These are phyloP conservation scores for Fragum sueziense DNA, from an alignment of 2,888 invertebrate genomes.

Conservation along the genomic window DNA sequence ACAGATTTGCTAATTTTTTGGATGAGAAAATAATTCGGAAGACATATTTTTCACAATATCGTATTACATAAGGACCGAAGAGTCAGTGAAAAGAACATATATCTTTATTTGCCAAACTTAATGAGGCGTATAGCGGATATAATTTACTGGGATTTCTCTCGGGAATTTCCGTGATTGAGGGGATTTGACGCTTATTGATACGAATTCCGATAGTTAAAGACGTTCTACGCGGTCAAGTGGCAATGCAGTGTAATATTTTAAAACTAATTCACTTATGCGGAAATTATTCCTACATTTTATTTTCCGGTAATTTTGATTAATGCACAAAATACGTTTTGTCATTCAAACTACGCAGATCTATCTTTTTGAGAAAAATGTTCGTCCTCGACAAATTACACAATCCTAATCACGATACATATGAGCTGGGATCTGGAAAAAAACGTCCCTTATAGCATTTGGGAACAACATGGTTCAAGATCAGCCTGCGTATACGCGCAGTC, in stretches of 20 bases:
- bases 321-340: no score
- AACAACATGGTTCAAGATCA: no score
- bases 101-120: conserved; percentile 40
- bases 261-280: conserved; percentile 23
- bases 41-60: conserved; percentile 23
- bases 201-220: conserved; percentile 35
- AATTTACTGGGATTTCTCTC: conserved; percentile 40
- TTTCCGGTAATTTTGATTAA: not conserved
- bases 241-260: conserved; percentile 30
- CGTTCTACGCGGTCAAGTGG: conserved; percentile 28
- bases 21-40: conserved; percentile 8
- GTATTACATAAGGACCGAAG: conserved; percentile 16
- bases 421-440: no score
- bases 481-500: no score
- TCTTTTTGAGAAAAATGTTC: no score
- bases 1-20: not conserved
- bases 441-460: no score
- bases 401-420: no score
- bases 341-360: not conserved
- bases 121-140: conserved; percentile 32
- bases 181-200: conserved; percentile 50
- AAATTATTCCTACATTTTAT: conserved; percentile 4
- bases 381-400: no score
- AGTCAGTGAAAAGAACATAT: conserved; percentile 13
- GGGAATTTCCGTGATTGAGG: conserved; percentile 40